Conservation (phyloP, 2,888 invertebrate genomes). For the Epinotia nisella region DNA sequence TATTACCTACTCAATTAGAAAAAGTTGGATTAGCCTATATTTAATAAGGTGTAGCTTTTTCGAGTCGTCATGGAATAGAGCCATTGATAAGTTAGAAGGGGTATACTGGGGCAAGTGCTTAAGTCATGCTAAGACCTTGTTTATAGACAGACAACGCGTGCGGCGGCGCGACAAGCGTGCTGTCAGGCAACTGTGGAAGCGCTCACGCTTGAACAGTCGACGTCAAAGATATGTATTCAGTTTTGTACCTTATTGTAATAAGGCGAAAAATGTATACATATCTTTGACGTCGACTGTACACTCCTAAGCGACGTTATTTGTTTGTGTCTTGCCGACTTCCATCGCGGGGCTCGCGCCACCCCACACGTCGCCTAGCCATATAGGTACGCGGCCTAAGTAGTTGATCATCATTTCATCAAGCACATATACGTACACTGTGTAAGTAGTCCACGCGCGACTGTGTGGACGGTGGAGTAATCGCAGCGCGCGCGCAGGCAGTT, state of each 20-base stretch:
- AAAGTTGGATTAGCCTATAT: conserved; percentile 51
- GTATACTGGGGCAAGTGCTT: neutral
- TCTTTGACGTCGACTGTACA: too few species aligned
- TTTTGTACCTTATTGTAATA: too few species aligned
- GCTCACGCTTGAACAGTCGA: too few species aligned
- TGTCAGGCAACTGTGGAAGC: too few species aligned
- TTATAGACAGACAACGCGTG: neutral
- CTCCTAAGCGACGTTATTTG: too few species aligned
- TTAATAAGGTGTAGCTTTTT: conserved; percentile 38
- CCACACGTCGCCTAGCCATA: neutral
- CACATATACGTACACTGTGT: neutral
- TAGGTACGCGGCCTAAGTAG: neutral
- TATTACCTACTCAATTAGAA: conserved; percentile 44
- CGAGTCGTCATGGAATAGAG: conserved; percentile 14
- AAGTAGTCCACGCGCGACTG: conserved; percentile 7
- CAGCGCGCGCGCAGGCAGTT: neutral
- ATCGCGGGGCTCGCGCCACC: too few species aligned
- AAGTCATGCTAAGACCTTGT: neutral
- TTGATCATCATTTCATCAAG: conserved; percentile 4
- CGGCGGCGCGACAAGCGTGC: too few species aligned
- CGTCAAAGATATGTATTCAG: too few species aligned
- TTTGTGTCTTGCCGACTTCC: too few species aligned
- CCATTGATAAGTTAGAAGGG: neutral
- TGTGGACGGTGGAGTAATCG: neutral
- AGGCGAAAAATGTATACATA: too few species aligned